phyloP scores from a whole-genome alignment of 1,140 invertebrate genomes.

The Cotesia vestalis region DNA sequence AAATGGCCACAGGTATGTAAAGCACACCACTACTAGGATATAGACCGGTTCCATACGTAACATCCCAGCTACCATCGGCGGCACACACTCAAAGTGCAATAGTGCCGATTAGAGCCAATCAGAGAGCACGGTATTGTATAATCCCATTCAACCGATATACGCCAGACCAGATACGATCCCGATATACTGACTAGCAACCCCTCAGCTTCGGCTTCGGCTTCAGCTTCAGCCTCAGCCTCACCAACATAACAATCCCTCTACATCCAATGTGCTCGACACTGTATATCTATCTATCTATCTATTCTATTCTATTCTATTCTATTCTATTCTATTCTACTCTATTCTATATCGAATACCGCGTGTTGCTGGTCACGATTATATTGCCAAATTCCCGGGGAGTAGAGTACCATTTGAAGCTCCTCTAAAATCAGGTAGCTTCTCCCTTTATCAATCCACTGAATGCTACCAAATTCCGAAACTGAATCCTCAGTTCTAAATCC shows the following conservation, averaged over 20 bases:
- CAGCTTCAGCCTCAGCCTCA: slow-evolving; percentile 1
- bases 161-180: slow-evolving; percentile 36
- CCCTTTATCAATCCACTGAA: background rate
- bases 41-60: background rate
- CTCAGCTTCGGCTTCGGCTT: slow-evolving; percentile 17
- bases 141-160: slow-evolving; percentile 52
- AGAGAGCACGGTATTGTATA: slow-evolving; percentile 53
- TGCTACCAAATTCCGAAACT: background rate
- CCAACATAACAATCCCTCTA: slow-evolving; percentile 8
- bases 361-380: slow-evolving; percentile 39
- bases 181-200: slow-evolving; percentile 25
- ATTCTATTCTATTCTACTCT: background rate
- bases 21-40: slow-evolving; percentile 9
- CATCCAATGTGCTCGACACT: background rate
- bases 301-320: background rate
- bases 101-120: slow-evolving; percentile 53
- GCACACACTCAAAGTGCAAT: slow-evolving; percentile 33
- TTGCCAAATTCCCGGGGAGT: background rate
- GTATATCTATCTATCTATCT: background rate
- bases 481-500: too few relatives aligned
- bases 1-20: slow-evolving; percentile 86
- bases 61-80: background rate
- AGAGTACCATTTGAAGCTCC: background rate
- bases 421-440: background rate
- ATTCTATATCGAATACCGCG: slow-evolving; percentile 30